phyloP scores from a whole-genome alignment of 2,888 invertebrate genomes.

The Caenorhabditis imperialis region DNA sequence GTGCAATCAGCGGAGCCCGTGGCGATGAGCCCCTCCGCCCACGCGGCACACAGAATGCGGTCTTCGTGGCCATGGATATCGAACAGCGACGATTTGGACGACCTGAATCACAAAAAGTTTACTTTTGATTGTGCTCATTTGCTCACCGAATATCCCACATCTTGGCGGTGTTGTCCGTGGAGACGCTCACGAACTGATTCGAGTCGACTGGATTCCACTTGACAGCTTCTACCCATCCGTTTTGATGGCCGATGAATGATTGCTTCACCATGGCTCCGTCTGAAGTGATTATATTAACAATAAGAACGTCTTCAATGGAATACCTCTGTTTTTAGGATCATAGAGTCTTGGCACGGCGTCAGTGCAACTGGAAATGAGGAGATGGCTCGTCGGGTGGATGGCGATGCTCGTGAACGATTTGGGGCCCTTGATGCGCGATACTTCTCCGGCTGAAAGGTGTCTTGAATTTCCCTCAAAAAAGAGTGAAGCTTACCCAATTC shows the following conservation, averaged over 20 bases:
- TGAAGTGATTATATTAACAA: no score
- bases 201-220: slow-evolving; percentile 89
- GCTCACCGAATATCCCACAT: slow-evolving; percentile 88
- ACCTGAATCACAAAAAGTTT: slow-evolving; percentile 78
- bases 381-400: slow-evolving; percentile 86
- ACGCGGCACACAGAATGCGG: slow-evolving; percentile 91
- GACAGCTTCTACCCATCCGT: slow-evolving; percentile 91
- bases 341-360: slow-evolving; percentile 92
- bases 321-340: slow-evolving; percentile 87
- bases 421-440: slow-evolving; percentile 60
- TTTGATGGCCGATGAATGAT: slow-evolving; percentile 90
- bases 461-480: no score
- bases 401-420: slow-evolving; percentile 88
- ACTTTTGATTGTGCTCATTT: no score
- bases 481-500: slow-evolving; percentile 66
- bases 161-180: slow-evolving; percentile 91
- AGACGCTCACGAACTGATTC: slow-evolving; percentile 91
- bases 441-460: slow-evolving; percentile 58
- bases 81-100: slow-evolving; percentile 91
- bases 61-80: slow-evolving; percentile 94
- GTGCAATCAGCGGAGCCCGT: slow-evolving; percentile 95
- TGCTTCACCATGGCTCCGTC: slow-evolving; percentile 86
- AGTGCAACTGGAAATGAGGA: slow-evolving; percentile 88
- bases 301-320: no score
- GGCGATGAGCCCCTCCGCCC: slow-evolving; percentile 88